Evolutionary conservation across 1,140 invertebrate genomes (phyloP).

Genomic region (Papilio machaon): DNA sequence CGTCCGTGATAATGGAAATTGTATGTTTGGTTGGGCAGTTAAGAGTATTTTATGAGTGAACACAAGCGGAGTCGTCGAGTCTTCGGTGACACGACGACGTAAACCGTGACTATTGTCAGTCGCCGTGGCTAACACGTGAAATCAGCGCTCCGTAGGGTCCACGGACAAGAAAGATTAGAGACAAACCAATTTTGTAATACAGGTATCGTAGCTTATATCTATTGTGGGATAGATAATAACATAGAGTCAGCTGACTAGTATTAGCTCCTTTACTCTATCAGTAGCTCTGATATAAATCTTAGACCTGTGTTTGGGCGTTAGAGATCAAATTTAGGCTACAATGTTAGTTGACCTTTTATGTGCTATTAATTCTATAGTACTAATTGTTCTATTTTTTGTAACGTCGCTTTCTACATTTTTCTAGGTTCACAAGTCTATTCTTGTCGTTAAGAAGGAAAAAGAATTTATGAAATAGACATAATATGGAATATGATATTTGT

Average conservation of each 20-base stretch:
- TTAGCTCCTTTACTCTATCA: too few species aligned
- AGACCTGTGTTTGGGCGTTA: too few species aligned
- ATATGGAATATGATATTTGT: not conserved
- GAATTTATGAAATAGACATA: not conserved
- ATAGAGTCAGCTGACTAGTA: not conserved
- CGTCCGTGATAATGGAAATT: constrained; percentile 38
- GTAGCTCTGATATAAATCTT: too few species aligned
- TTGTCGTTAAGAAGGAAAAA: not conserved
- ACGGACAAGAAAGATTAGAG: constrained; percentile 49
- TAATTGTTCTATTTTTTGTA: too few species aligned
- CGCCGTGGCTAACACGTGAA: constrained; percentile 77
- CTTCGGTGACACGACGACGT: constrained; percentile 65
- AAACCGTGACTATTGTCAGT: constrained; percentile 76
- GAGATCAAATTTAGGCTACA: too few species aligned
- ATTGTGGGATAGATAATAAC: not conserved
- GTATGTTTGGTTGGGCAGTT: constrained; percentile 52
- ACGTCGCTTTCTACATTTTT: too few species aligned
- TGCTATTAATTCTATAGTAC: too few species aligned
- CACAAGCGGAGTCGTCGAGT: constrained; percentile 62
- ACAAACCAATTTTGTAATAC: not conserved
- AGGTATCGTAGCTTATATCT: not conserved
- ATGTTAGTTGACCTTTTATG: too few species aligned
- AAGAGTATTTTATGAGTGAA: constrained; percentile 69
- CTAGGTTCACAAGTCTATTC: not conserved
- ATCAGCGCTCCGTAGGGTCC: constrained; percentile 72